Percentiles rank a stretch among this genome's conserved stretches.
Conservation (phyloP, 2,888 invertebrate genomes). For the Sthenelais limicola region DNA sequence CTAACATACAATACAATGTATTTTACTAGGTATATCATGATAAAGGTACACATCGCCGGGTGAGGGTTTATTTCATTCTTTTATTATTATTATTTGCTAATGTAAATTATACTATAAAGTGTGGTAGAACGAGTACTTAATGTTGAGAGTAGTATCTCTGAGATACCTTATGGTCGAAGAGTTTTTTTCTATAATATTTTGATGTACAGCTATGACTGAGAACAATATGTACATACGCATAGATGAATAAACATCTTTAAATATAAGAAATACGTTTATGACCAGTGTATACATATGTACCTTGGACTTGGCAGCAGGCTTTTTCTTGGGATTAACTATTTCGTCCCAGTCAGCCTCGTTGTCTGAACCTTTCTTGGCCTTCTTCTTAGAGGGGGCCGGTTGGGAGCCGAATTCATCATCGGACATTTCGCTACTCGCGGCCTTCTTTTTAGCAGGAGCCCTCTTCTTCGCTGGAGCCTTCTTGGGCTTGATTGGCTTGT, state of each 20-base stretch:
- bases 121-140: no score
- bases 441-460: neutral
- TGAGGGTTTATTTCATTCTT: neutral
- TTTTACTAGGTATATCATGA: neutral
- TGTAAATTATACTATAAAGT: neutral
- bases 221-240: no score
- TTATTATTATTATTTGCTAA: neutral
- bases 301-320: conserved; percentile 12
- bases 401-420: neutral
- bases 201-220: no score
- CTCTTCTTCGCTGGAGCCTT: conserved; percentile 24
- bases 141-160: no score
- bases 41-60: neutral
- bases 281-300: no score
- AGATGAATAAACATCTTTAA: no score
- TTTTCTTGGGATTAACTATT: neutral
- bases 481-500: neutral
- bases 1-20: no score
- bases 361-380: conserved; percentile 8
- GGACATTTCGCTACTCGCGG: neutral
- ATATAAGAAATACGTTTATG: no score
- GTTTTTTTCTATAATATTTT: no score
- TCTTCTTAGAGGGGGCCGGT: neutral
- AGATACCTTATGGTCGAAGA: no score
- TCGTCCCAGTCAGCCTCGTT: neutral